phyloP scores from a whole-genome alignment of 2,888 invertebrate genomes.

The Nemapogon koenigi region DNA sequence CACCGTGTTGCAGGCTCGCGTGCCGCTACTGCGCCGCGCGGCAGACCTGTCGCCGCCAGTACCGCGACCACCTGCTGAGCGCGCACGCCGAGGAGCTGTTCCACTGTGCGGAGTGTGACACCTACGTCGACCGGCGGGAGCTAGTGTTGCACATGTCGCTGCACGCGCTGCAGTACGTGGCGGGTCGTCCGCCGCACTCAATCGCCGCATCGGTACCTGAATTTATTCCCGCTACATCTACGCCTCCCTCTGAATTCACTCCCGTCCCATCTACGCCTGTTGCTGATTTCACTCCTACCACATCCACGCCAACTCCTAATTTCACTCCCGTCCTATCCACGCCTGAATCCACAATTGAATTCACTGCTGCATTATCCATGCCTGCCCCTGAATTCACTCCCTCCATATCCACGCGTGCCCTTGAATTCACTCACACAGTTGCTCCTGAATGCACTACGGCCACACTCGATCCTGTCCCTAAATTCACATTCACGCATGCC shows the following conservation, averaged over 20 bases:
- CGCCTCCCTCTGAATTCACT: not conserved
- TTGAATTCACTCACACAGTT: too few species aligned
- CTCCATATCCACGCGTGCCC: too few species aligned
- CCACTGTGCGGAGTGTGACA: slow-evolving; percentile 44
- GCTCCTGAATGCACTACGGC: too few species aligned
- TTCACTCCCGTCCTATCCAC: not conserved
- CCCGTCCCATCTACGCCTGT: not conserved
- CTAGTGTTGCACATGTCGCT: slow-evolving; percentile 41
- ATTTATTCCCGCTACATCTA: not conserved
- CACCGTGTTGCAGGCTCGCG: slow-evolving; percentile 11
- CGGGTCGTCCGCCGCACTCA: slow-evolving; percentile 1
- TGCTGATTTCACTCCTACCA: not conserved
- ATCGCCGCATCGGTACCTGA: not conserved
- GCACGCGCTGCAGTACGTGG: slow-evolving; percentile 29
- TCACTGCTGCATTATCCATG: too few species aligned
- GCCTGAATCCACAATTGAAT: too few species aligned
- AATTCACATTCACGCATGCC: slow-evolving; percentile 6
- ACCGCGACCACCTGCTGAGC: slow-evolving; percentile 29
- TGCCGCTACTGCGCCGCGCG: slow-evolving; percentile 27
- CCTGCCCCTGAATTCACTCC: too few species aligned
- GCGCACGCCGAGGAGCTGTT: slow-evolving; percentile 35
- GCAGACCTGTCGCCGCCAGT: slow-evolving; percentile 14
- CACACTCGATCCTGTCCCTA: not conserved
- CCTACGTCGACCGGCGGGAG: slow-evolving; percentile 31
- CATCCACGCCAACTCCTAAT: not conserved